A percentile compares a stretch with the other conserved stretches of the same genome.
phyloP scores from a whole-genome alignment of 2,797 vertebrate species.

The Hylomyscus alleni region DNA sequence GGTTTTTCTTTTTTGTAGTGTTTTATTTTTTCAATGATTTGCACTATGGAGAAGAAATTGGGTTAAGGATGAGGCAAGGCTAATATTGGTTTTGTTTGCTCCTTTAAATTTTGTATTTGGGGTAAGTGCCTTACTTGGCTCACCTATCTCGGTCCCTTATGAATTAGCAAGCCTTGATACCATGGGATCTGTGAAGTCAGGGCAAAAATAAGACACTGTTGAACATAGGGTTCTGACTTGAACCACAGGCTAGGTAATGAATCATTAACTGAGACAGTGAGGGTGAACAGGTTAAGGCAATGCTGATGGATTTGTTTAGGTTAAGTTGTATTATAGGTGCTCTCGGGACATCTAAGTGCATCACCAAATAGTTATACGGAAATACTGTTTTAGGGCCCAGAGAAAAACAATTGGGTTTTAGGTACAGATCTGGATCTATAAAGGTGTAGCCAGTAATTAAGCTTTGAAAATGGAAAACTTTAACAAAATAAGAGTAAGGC shows the following conservation, averaged over 20 bases:
- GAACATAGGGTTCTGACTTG: neutral
- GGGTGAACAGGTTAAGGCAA: neutral
- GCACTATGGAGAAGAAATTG: constrained; percentile 20
- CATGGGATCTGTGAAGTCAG: constrained; percentile 11
- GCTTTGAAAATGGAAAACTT: constrained; percentile 38
- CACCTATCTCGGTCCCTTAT: neutral
- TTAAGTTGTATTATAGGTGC: constrained; percentile 23
- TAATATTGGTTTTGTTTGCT: constrained; percentile 55
- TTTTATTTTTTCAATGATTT: constrained; percentile 20
- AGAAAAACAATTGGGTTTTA: constrained; percentile 33
- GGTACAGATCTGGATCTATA: neutral
- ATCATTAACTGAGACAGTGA: neutral
- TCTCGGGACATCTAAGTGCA: neutral
- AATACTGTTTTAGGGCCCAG: constrained; percentile 38
- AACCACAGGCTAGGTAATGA: neutral
- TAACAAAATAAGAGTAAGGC: neutral
- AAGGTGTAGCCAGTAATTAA: constrained; percentile 1
- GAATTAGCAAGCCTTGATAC: constrained; percentile 37
- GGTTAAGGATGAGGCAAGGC: neutral
- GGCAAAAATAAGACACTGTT: neutral
- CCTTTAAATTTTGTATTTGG: constrained; percentile 37
- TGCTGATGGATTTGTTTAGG: constrained; percentile 46
- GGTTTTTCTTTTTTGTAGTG: constrained; percentile 5
- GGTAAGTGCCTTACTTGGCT: neutral
- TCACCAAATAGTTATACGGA: constrained; percentile 37